Evolutionary conservation across 2,888 invertebrate genomes (phyloP).

Genomic region (Nomada fucata): DNA sequence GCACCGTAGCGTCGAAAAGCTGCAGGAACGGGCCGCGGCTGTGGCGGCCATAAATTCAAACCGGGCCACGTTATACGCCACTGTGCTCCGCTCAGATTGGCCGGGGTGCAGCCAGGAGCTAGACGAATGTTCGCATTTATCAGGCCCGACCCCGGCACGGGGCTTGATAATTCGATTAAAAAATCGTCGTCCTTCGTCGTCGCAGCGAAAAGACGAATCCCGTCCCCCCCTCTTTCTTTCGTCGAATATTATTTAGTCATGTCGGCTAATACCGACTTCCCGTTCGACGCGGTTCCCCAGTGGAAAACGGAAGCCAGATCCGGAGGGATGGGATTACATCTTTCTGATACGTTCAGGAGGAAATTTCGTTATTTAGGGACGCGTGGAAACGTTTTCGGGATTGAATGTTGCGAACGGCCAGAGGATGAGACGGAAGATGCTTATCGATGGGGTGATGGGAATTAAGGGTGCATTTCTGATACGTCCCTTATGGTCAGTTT

Average conservation of each 20-base stretch:
- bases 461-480: too few relatives aligned
- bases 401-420: slow-evolving; percentile 12
- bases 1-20: slow-evolving; percentile 62
- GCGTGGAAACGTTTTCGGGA: neutral
- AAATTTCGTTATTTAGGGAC: slow-evolving; percentile 42
- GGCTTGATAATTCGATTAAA: slow-evolving; percentile 72
- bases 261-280: slow-evolving; percentile 31
- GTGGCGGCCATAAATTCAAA: slow-evolving; percentile 71
- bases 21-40: slow-evolving; percentile 57
- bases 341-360: neutral
- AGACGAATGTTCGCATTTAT: slow-evolving; percentile 71
- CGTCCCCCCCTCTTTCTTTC: neutral
- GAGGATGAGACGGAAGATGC: neutral
- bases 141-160: slow-evolving; percentile 31
- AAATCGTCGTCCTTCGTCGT: slow-evolving; percentile 47
- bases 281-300: slow-evolving; percentile 28
- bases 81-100: slow-evolving; percentile 63
- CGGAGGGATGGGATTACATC: slow-evolving; percentile 22
- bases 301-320: neutral
- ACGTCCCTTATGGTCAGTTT: too few relatives aligned
- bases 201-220: slow-evolving; percentile 38
- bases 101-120: slow-evolving; percentile 58
- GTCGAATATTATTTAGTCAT: slow-evolving; percentile 42
- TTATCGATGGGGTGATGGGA: neutral
- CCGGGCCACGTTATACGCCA: slow-evolving; percentile 58